phyloP scores from a whole-genome alignment of 2,113 vertebrate species.

The Ovis canadensis region DNA sequence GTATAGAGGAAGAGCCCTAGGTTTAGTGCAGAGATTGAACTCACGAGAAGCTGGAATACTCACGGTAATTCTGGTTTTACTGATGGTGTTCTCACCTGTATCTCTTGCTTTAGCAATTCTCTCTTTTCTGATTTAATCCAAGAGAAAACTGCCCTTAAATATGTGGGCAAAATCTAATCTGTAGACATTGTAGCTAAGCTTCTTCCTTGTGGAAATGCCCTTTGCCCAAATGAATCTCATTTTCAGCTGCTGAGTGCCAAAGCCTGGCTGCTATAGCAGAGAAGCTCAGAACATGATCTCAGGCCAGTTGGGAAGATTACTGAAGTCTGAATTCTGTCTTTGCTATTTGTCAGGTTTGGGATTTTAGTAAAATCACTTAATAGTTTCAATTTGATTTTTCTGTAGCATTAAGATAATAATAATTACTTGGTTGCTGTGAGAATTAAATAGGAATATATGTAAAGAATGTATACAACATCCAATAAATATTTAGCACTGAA shows the following conservation, averaged over 20 bases:
- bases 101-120: neutral
- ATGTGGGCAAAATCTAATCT: neutral
- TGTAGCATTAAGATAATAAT: constrained; percentile 21
- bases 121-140: neutral
- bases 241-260: neutral
- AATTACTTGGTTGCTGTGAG: constrained; percentile 2
- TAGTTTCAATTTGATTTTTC: constrained; percentile 10
- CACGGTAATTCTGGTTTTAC: neutral
- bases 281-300: neutral
- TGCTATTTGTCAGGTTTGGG: neutral
- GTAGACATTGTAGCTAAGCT: neutral
- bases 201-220: neutral
- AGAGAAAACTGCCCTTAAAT: neutral
- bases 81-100: neutral
- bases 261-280: neutral
- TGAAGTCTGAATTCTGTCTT: neutral
- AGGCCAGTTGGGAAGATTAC: neutral
- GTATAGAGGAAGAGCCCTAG: neutral
- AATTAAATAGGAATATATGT: constrained; percentile 14
- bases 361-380: neutral
- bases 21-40: neutral
- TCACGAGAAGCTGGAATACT: neutral
- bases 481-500: constrained; percentile 60
- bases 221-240: neutral
- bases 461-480: neutral